A percentile compares a stretch with the other conserved stretches of the same genome.
These are phyloP conservation scores for Peromyscus aztecus DNA, from an alignment of 2,797 vertebrate genomes.

Conservation along the genomic window DNA sequence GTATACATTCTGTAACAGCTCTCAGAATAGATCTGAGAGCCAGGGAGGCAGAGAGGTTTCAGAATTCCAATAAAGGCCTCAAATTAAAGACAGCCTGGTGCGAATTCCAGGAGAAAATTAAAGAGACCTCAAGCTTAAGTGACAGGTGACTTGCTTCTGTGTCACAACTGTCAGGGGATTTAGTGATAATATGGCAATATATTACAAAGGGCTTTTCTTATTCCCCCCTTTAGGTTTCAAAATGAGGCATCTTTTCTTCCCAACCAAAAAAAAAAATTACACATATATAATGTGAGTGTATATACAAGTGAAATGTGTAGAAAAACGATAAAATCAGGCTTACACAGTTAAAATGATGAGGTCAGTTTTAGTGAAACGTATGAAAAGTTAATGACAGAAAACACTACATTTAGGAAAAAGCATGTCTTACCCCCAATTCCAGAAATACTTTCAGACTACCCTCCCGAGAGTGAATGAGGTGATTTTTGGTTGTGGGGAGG, in stretches of 20 bases:
- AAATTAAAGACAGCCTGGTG: conserved; percentile 94
- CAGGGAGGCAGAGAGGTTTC: conserved; percentile 92
- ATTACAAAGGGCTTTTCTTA: conserved; percentile 92
- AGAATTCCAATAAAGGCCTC: conserved; percentile 94
- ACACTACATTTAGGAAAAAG: conserved; percentile 78
- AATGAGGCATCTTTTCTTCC: conserved; percentile 90
- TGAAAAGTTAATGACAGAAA: conserved; percentile 83
- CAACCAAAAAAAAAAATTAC: conserved; percentile 76
- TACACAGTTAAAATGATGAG: conserved; percentile 84
- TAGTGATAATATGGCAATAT: conserved; percentile 94
- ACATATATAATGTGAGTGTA: conserved; percentile 62
- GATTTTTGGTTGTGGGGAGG: conserved; percentile 78
- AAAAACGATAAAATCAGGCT: conserved; percentile 84
- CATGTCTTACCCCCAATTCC: conserved; percentile 70
- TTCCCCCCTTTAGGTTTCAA: conserved; percentile 90
- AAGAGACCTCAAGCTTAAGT: conserved; percentile 95
- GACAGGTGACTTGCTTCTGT: conserved; percentile 93
- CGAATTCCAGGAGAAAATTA: conserved; percentile 99
- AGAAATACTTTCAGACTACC: conserved; percentile 85
- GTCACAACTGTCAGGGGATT: conserved; percentile 93
- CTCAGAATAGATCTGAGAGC: conserved; percentile 97
- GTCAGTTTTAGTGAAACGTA: conserved; percentile 84
- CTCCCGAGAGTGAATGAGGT: conserved; percentile 82
- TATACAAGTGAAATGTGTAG: conserved; percentile 60
- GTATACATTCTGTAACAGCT: conserved; percentile 97